Base-by-base conservation (phyloP, 2,888 invertebrate genomes). In the Dynastes grantii region DNA sequence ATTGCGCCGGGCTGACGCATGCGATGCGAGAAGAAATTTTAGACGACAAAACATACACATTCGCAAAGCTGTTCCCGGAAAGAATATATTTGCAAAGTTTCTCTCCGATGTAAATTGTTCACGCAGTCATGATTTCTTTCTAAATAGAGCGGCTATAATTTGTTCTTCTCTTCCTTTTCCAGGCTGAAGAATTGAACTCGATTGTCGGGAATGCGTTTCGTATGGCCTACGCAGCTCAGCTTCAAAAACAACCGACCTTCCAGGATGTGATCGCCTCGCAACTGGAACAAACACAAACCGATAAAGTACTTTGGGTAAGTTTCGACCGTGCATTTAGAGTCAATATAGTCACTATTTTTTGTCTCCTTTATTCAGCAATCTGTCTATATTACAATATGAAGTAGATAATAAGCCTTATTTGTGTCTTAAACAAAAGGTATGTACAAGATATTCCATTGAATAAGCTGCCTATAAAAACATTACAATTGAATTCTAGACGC, bases 191-290 rank as follows among this genome's bases (percentile, higher is more conserved):
- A 90, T 89, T 96, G 88, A 96, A 96, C 90, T 92, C 94, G 85
- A 92, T 96, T 85, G 95, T 96, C 86, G 96, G 96, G 90, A 95
- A 96, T 94, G 96, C 96, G 87, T 96, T 96, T 92, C 95, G 96
- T 89, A 95, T 96, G 94, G 96, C 96, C 87, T 96, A 96, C 91
- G 95, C 96, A 87, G 94, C 94, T 87, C 95, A 96, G 90, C 91
- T 95, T 88, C 95, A 95, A 90, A 91, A 92, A 87, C 91, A 91
- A 84, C 91, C 92, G 82, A 90, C 90, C 84, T 90, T 92, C 86
- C 93, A 94, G 88, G 93, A 94, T 89, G 94, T 94, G 88, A 94
- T 94, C 88, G 91, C 92, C 85, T 89, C 91, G 79, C 91, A 91
- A 85, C 84, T 89, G 83, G 88, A 89, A 83, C 87, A 88, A 84